phyloP scores from a whole-genome alignment of 2,113 vertebrate genomes.

The Pongo pygmaeus region DNA sequence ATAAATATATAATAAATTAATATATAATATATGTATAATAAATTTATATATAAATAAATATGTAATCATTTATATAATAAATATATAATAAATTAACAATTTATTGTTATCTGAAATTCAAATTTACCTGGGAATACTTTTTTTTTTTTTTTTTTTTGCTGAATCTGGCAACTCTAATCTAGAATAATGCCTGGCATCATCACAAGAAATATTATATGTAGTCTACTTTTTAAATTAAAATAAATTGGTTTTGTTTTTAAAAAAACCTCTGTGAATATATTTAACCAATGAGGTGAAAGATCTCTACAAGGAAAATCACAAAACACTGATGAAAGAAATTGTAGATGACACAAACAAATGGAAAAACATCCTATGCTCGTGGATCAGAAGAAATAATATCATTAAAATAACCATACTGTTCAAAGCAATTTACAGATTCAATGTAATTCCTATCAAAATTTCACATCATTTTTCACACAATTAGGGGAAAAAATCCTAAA shows the following conservation, averaged over 20 bases:
- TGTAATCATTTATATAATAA: too few relatives aligned
- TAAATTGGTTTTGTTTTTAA: neutral
- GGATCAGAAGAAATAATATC: neutral
- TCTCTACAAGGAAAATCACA: neutral
- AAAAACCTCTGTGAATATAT: neutral
- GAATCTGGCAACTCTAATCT: neutral
- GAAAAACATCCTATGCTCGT: neutral
- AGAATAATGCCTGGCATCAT: neutral
- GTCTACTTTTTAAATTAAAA: neutral
- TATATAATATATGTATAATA: too few relatives aligned
- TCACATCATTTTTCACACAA: neutral
- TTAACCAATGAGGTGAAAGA: neutral
- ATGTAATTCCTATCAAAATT: neutral
- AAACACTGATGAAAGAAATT: neutral
- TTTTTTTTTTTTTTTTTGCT: neutral
- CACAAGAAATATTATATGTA: neutral
- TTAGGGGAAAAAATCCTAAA: neutral
- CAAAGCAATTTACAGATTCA: neutral
- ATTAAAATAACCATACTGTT: neutral
- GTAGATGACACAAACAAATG: neutral
- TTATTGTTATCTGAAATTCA: neutral
- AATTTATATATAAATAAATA: too few relatives aligned
- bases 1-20: too few relatives aligned
- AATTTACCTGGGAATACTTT: neutral
- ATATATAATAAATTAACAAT: too few relatives aligned